Evolutionary conservation across 2,113 vertebrate species (phyloP), one percentile per base, ranked within the genome.

Genomic region (Gila orcuttii): DNA sequence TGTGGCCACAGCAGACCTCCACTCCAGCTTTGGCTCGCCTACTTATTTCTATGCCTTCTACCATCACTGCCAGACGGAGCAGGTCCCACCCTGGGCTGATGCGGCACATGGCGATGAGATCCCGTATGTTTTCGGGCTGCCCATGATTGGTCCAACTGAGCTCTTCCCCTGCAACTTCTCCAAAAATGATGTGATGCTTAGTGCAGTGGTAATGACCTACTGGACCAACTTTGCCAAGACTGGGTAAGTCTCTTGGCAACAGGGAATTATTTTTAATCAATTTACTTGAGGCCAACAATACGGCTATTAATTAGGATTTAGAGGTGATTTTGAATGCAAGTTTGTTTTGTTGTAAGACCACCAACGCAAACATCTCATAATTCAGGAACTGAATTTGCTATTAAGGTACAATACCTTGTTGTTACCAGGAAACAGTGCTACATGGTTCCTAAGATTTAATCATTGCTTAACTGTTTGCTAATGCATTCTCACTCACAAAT

Each of bases 221-320:
- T 99, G 98, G 98, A 99, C 98, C 57, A 99, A 99, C 93, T 99
- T 99, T 88, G 98, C 98, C 89, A 99, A 99, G 91, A 99, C 98
- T 17, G 98, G 97, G 98, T 99, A 94, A 91, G 96, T 95, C n/a
- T n/a, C 12, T 17, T 62, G n/a, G 25, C 64, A n/a, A 36, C 23
- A 77, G 21, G 17, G 3, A 33, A 36, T n/a, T 4, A 10, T 19
- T 79, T 57, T 3, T 68, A 45, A 77, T n/a, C 28, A 9, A 0
- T 60, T 31, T 39, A 9, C 25, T 47, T 76, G 33, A n/a, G n/a
- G 3, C 60, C 42, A 80, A 64, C 39, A 64, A 45, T 64, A 64
- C 2, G 1, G 31, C 36, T 4, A 25, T 79, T 25, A 62, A 42
- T 79, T 10, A 25, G 6, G 23, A 60, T 42, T 62, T 11, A 42